Conservation (phyloP, 2,113 vertebrate species). For the Bungarus multicinctus region DNA sequence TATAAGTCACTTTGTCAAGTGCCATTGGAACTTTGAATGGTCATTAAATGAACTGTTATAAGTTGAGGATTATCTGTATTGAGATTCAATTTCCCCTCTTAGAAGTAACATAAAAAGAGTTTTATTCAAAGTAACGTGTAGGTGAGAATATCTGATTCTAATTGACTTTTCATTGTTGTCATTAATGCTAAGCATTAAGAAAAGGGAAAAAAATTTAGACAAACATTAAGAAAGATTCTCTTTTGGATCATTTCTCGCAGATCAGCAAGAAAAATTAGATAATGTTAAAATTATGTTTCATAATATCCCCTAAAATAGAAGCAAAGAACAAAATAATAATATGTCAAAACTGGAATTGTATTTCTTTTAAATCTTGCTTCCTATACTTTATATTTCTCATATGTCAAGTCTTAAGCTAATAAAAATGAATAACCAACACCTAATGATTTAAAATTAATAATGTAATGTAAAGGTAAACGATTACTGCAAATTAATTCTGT, state of each 20-base stretch:
- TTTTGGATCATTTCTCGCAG: background rate
- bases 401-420: background rate
- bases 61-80: background rate
- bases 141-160: background rate
- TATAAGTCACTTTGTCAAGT: background rate
- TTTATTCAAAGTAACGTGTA: background rate
- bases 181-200: background rate
- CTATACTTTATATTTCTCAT: background rate
- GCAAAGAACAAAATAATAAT: background rate
- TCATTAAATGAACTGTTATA: background rate
- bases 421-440: background rate
- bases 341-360: background rate
- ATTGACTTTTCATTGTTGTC: background rate
- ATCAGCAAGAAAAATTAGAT: background rate
- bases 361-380: background rate
- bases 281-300: constrained; percentile 1
- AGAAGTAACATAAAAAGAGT: background rate
- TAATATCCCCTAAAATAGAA: background rate
- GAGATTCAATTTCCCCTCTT: background rate
- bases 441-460: background rate
- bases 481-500: background rate
- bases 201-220: background rate
- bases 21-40: too few species aligned
- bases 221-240: background rate
- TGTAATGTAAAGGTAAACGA: background rate